Conservation (phyloP, 2,888 invertebrate genomes). For the Stenotaenia linearis region DNA sequence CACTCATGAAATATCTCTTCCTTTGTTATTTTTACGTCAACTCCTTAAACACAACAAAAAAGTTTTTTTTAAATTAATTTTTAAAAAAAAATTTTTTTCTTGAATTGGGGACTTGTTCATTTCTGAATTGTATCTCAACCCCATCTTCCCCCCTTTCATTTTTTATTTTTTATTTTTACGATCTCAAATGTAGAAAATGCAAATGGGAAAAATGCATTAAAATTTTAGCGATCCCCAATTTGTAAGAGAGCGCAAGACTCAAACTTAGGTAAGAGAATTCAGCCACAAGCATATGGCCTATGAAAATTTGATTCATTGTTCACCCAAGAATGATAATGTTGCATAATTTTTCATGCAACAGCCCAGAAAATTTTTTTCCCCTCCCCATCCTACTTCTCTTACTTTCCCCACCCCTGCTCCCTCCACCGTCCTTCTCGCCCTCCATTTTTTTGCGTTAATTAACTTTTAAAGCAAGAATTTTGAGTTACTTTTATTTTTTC, state of each 20-base stretch:
- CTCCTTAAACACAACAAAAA: too few species aligned
- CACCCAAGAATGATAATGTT: slow-evolving; percentile 30
- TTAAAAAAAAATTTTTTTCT: neutral
- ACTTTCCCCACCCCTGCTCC: neutral
- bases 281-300: slow-evolving; percentile 27
- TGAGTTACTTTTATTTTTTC: neutral
- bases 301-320: slow-evolving; percentile 32
- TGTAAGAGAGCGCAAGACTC: slow-evolving; percentile 12
- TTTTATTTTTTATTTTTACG: slow-evolving; percentile 15
- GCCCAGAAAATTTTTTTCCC: slow-evolving; percentile 29
- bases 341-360: slow-evolving; percentile 29
- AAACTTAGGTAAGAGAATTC: slow-evolving; percentile 7
- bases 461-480: slow-evolving; percentile 28
- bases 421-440: neutral
- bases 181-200: slow-evolving; percentile 14
- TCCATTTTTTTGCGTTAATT: slow-evolving; percentile 5
- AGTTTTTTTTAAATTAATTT: neutral
- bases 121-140: neutral
- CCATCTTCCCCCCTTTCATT: neutral
- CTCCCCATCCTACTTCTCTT: neutral
- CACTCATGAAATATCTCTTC: too few species aligned
- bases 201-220: slow-evolving; percentile 26
- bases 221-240: slow-evolving; percentile 30
- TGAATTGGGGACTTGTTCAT: neutral
- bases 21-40: too few species aligned